Percentiles rank a stretch among this genome's conserved stretches.
Conservation (phyloP, 30 jellyfish, hydroid and myxozoan species). For the Cassiopea xamachana region DNA sequence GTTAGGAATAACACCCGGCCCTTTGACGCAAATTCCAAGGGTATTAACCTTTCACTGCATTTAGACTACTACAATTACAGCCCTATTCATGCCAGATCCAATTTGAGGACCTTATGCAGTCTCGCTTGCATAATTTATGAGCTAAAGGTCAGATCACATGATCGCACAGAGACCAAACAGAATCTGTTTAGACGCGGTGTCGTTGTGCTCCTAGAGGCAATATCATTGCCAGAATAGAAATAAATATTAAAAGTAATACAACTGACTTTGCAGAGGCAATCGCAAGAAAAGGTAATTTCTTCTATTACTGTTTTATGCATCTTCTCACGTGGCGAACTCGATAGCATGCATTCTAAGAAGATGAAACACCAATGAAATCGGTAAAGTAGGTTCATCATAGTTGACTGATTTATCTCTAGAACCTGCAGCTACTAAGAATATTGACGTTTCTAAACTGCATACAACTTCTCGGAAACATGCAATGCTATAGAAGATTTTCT, state of each 20-base stretch:
- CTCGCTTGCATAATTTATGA: constrained; percentile 44
- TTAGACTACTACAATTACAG: constrained; percentile 38
- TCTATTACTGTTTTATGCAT: neutral
- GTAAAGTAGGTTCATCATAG: no score
- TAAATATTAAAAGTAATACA: neutral
- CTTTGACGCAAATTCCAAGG: constrained; percentile 29
- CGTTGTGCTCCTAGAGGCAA: constrained; percentile 3
- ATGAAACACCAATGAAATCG: no score
- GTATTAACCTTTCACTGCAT: constrained; percentile 35
- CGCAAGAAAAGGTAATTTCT: neutral
- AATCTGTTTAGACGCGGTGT: constrained; percentile 58
- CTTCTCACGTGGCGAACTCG: no score
- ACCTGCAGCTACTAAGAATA: no score
- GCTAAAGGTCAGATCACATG: constrained; percentile 71
- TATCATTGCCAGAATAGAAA: neutral
- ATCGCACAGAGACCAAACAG: constrained; percentile 59
- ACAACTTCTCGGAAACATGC: no score
- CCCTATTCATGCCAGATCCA: constrained; percentile 31
- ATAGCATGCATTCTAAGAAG: no score
- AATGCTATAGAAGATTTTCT: no score
- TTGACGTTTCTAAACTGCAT: no score
- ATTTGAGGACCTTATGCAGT: constrained; percentile 66
- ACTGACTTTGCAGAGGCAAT: neutral
- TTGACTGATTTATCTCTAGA: no score
- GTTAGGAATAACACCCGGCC: neutral